Base-by-base conservation (phyloP, 2,113 vertebrate species). In the Dicerorhinus sumatrensis region DNA sequence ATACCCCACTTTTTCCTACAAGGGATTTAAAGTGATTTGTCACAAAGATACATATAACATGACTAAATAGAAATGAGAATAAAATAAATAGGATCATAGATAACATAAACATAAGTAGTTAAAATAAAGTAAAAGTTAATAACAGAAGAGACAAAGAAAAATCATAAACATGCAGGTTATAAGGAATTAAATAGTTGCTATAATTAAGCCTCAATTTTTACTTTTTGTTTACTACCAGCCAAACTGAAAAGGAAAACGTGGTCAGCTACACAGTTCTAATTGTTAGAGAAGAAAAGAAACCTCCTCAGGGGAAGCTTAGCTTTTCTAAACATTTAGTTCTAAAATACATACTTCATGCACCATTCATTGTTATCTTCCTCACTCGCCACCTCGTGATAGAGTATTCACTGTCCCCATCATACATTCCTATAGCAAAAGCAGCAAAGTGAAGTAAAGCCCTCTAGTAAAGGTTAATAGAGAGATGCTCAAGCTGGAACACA, bases 211-310 rank as follows among this genome's bases (percentile, higher is more conserved):
- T 92, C 14, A 48, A 0, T 48, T 92, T 88, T 93, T 33, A 76
- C 25, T 76, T 83, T 92, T 93, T 76, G 25, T 29, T 87, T 73
- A 75, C 29, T n/a, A 48, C 75, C 21, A 36, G 65, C 36, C 84
- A 92, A 51, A 96, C 5, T 20, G 33, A 81, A 72, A 56, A 91
- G 72, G 20, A 70, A 86, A 85, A 31, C 10, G 9, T 33, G n/a
- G 67, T 92, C 67, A 65, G 48, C 81, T 81, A 81, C 5, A 48
- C 33, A 48, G 23, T 29, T 54, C 56, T 46, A 36, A 58, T 16
- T 73, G n/a, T 85, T 90, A 94, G n/a, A 81, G 17, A 75, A n/a
- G 14, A 85, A 90, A 93, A 89, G 70, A 90, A 89, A 85, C 23
- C 36, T 90, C 18, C 9, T 54, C 21, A 25, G 36, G 65, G 81